phyloP scores from a whole-genome alignment of 2,113 vertebrate genomes.

The Psilopsiagon aurifrons region DNA sequence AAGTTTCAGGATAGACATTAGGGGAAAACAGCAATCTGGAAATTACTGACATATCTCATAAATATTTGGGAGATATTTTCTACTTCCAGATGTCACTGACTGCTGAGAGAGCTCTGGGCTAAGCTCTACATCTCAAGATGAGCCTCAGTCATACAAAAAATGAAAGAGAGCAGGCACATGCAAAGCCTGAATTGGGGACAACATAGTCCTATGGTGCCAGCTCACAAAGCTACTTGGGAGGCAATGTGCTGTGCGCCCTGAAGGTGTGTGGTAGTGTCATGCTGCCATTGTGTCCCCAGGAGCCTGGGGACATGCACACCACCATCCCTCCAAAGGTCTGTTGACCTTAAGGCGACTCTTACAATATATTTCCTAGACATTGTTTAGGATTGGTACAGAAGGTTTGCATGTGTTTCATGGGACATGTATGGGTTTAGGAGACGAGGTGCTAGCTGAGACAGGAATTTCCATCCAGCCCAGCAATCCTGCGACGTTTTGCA shows the following conservation, averaged over 20 bases:
- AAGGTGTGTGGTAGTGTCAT: background rate
- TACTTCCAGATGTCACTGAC: constrained; percentile 47
- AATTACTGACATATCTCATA: constrained; percentile 40
- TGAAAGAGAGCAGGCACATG: background rate
- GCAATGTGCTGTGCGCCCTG: rapidly evolving
- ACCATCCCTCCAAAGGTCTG: background rate
- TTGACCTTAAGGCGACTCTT: background rate
- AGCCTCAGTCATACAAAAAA: background rate
- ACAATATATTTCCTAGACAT: constrained; percentile 7
- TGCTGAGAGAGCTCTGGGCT: background rate
- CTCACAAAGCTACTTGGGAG: background rate
- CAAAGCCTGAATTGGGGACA: background rate
- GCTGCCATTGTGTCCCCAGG: rapidly evolving
- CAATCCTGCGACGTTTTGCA: constrained; percentile 37
- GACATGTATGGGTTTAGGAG: background rate
- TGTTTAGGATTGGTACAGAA: background rate
- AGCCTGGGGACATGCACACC: background rate
- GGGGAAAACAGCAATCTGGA: constrained; percentile 14
- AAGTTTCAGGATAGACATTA: constrained; percentile 16
- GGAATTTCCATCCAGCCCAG: constrained; percentile 35
- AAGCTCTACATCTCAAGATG: background rate
- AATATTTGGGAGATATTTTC: constrained; percentile 53
- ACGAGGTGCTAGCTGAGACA: background rate
- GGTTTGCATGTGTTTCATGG: constrained; percentile 31
- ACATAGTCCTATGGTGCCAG: background rate